Conservation (phyloP, 2,113 vertebrate genomes). For the Sialia sialis region DNA sequence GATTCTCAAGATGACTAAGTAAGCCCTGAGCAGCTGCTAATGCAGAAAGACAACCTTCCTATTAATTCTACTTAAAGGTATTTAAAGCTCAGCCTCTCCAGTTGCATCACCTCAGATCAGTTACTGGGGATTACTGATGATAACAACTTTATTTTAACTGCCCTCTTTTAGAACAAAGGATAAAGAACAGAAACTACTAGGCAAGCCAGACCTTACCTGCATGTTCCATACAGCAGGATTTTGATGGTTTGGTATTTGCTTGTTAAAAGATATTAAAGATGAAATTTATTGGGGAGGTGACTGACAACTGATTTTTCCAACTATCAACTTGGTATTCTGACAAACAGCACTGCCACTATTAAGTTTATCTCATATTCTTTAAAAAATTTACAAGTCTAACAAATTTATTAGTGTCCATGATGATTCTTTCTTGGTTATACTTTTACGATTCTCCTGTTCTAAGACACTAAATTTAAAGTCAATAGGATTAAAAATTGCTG, state of each 20-base stretch:
- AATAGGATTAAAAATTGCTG: background rate
- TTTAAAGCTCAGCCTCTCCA: conserved; percentile 19
- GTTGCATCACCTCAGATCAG: background rate
- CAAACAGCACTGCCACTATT: background rate
- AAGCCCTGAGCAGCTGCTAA: background rate
- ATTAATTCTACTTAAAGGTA: conserved; percentile 72
- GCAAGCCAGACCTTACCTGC: background rate
- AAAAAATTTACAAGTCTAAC: background rate
- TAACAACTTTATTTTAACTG: background rate
- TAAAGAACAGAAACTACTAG: background rate
- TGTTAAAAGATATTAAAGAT: background rate
- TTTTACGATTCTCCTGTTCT: background rate
- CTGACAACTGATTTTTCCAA: background rate
- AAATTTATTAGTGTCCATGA: background rate
- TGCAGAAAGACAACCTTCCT: background rate
- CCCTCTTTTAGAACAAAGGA: background rate
- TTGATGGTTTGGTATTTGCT: background rate
- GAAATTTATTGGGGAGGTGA: background rate
- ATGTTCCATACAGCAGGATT: background rate
- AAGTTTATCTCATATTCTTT: background rate
- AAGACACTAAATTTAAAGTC: background rate
- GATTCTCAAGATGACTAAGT: background rate
- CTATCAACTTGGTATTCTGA: background rate
- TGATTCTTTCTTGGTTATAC: background rate
- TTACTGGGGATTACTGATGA: background rate